Evolutionary conservation across 2,888 invertebrate genomes (phyloP), one percentile per base, ranked within the genome.

Genomic region (Cephus pulcher): DNA sequence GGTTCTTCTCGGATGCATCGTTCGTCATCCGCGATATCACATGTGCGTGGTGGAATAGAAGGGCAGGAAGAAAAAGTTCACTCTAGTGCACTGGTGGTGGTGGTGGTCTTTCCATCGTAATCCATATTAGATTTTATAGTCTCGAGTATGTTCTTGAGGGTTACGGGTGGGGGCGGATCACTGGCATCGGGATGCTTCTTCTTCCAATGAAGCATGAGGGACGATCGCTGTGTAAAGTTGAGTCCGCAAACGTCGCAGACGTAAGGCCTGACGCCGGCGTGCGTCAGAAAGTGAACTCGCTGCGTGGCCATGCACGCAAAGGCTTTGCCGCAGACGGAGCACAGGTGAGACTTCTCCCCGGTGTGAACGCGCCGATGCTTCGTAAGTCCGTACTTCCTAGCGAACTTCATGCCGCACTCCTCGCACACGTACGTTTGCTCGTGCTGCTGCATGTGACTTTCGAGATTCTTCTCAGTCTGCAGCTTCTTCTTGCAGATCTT

Each of bases 121-220:
- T 75, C 75, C 68, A 73, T 73, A 32, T 76, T 76, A 23, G 75
- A 75, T 40, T 78, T 80, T 6, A 81, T 76, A 11, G 69, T 78
- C 11, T 81, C 71, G 4, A 84, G 75, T 35, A 84, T 82, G 35
- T 83, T 80, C 33, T 37, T 79, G 73, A 84, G 77, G 30, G 73
- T 78, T 11, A 84, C 80, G 0, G 83, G 82, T 1, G 84, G 81
- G 0, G 83, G 82, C 1, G 85, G 82, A 0, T 80, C 80, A 23
- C 81, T 80, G 34, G 74, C 69, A 9, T 73, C 80, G 1, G 83
- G 81, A 69, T 87, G 86, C 32, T 78, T 81, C n/a, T 84, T 84
- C 23, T 84, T 84, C 82, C 83, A 85, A 74, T 87, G 87, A 0
- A 37, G 74, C 86, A 86, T 87, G 74, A 89, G 78, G 6, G 85